phyloP scores from a whole-genome alignment of 1,140 invertebrate species.

The Steinernema khuongi region DNA sequence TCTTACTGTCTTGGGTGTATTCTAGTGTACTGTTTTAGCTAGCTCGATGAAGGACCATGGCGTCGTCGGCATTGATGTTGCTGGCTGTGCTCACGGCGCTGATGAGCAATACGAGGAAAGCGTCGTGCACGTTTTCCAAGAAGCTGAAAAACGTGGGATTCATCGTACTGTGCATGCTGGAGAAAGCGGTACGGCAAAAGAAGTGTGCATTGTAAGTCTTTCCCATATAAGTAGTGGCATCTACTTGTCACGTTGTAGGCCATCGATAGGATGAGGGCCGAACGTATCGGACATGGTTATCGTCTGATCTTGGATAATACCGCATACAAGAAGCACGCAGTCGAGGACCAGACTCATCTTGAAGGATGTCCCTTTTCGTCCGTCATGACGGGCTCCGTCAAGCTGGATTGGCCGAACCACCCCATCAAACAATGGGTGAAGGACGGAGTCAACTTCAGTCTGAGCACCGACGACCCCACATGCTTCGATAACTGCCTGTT shows the following conservation, averaged over 20 bases:
- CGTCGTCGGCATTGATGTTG: conserved; percentile 65
- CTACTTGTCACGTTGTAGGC: conserved; percentile 58
- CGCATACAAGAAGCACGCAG: conserved; percentile 61
- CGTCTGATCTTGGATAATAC: conserved; percentile 62
- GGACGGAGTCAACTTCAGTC: background rate
- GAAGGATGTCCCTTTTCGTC: conserved; percentile 66
- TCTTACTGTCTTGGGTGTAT: conserved; percentile 16
- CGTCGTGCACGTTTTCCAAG: conserved; percentile 48
- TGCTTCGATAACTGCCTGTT: conserved; percentile 51
- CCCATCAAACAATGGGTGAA: background rate
- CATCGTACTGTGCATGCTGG: background rate
- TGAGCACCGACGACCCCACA: background rate
- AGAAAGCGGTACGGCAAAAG: conserved; percentile 58
- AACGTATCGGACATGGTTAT: conserved; percentile 57
- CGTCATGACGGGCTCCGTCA: conserved; percentile 64
- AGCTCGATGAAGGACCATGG: conserved; percentile 57
- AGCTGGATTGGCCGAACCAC: conserved; percentile 32
- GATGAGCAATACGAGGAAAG: background rate
- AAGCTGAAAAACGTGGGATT: background rate
- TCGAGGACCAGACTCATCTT: conserved; percentile 62
- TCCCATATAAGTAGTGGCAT: background rate
- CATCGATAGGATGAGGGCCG: conserved; percentile 62
- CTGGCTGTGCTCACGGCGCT: background rate
- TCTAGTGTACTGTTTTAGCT: conserved; percentile 40
- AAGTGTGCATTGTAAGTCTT: conserved; percentile 37